phyloP scores from a whole-genome alignment of 2,888 invertebrate genomes.

The Drosophila acutilabella region DNA sequence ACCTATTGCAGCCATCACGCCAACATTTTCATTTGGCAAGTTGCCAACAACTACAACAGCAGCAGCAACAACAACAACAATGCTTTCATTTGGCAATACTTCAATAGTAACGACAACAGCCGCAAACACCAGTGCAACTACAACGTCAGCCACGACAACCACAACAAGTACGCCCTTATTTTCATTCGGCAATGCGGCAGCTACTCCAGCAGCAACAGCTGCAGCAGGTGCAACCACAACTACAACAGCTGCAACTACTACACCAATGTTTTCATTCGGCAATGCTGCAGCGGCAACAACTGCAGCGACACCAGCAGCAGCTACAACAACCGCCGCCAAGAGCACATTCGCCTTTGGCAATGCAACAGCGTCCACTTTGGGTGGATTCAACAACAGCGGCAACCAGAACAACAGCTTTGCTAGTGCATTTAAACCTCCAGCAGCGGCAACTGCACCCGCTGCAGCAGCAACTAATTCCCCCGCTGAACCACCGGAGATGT shows the following conservation, averaged over 20 bases:
- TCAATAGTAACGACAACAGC: conserved; percentile 9
- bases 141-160: not conserved
- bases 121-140: not conserved
- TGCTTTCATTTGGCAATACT: conserved; percentile 9
- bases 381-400: conserved; percentile 1
- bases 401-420: conserved; percentile 16
- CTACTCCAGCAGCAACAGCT: conserved; percentile 7
- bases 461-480: conserved; percentile 15
- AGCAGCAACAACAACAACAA: conserved; percentile 13
- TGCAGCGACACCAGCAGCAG: conserved; percentile 3
- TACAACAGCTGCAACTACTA: conserved; percentile 16
- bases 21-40: conserved; percentile 7
- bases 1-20: conserved; percentile 9
- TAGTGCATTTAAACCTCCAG: conserved; percentile 13
- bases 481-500: conserved; percentile 27
- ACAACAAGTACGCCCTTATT: conserved; percentile 8
- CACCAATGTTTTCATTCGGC: conserved; percentile 36
- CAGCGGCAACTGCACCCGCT: conserved; percentile 19
- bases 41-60: conserved; percentile 5
- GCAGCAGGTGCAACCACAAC: conserved; percentile 2
- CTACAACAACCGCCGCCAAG: not conserved
- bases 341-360: conserved; percentile 38
- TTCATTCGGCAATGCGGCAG: conserved; percentile 25
- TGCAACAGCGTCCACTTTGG: not conserved
- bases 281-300: conserved; percentile 13